Percentiles rank a stretch among this genome's conserved stretches.
phyloP scores from a whole-genome alignment of 2,888 invertebrate species.

The Amiota mariae region DNA sequence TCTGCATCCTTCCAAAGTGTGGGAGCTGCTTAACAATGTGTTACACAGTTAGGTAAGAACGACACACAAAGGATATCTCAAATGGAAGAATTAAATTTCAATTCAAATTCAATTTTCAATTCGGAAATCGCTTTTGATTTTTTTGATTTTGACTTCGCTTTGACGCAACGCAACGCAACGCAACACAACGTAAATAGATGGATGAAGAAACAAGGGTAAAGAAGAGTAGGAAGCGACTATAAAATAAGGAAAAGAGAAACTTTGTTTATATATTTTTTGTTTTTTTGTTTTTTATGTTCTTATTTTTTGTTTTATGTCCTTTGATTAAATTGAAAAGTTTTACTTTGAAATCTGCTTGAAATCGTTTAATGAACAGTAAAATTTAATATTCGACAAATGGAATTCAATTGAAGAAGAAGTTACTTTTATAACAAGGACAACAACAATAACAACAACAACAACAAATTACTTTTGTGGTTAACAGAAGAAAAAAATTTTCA shows the following conservation, averaged over 20 bases:
- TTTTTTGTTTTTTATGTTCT: background rate
- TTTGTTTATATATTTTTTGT: too few relatives aligned
- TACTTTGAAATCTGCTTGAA: conserved; percentile 49
- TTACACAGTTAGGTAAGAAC: conserved; percentile 1
- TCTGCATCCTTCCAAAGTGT: background rate
- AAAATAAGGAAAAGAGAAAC: too few relatives aligned
- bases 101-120: conserved; percentile 60
- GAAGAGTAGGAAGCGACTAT: too few relatives aligned
- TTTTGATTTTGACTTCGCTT: conserved; percentile 5
- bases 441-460: background rate
- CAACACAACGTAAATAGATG: too few relatives aligned
- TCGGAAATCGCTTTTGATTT: conserved; percentile 47
- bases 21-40: conserved; percentile 20
- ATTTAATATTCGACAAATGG: conserved; percentile 52
- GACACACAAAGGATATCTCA: background rate
- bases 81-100: conserved; percentile 39
- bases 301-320: background rate
- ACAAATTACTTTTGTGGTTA: background rate
- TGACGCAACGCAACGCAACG: background rate
- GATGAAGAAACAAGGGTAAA: too few relatives aligned
- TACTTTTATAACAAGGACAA: background rate
- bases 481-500: background rate
- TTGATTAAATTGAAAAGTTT: conserved; percentile 26
- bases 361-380: conserved; percentile 60
- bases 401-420: conserved; percentile 2